phyloP scores from a whole-genome alignment of 2,888 invertebrate species.

The Cryptosula pallasiana region DNA sequence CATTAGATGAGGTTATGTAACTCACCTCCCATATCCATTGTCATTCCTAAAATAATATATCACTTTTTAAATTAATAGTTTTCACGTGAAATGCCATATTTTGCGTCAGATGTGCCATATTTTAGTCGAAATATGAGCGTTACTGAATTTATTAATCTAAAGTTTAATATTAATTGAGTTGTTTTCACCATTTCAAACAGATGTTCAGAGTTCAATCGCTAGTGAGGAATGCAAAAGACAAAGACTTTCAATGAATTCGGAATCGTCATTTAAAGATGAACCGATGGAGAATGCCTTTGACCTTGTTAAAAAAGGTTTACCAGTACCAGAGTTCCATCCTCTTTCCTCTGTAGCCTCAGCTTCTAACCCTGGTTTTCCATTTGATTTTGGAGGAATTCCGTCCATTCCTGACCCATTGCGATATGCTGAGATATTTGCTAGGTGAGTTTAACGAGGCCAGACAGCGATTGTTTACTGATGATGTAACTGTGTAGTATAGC shows the following conservation, averaged over 20 bases:
- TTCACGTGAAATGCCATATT: neutral
- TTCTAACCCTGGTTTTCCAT: neutral
- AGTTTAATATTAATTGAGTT: too few relatives aligned
- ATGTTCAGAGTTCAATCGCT: slow-evolving; percentile 12
- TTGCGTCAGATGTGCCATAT: too few relatives aligned
- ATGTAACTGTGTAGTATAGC: too few relatives aligned
- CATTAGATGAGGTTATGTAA: neutral
- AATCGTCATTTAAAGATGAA: slow-evolving; percentile 1
- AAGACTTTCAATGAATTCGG: slow-evolving; percentile 2
- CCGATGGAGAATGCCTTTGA: neutral
- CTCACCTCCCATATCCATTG: neutral
- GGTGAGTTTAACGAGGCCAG: too few relatives aligned
- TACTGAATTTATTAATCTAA: neutral
- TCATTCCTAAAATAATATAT: slow-evolving; percentile 9
- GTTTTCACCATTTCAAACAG: too few relatives aligned
- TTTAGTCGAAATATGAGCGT: neutral
- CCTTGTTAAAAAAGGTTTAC: neutral
- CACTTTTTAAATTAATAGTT: slow-evolving; percentile 10
- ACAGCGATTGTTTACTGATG: too few relatives aligned
- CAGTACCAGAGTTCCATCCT: neutral
- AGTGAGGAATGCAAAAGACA: slow-evolving; percentile 18
- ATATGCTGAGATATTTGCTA: slow-evolving; percentile 20
- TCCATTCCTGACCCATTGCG: slow-evolving; percentile 6
- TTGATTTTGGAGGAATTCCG: slow-evolving; percentile 15
- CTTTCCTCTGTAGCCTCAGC: neutral